Evolutionary conservation across 1,140 invertebrate genomes (phyloP).

Genomic region (Trachymyrmex septentrionalis): DNA sequence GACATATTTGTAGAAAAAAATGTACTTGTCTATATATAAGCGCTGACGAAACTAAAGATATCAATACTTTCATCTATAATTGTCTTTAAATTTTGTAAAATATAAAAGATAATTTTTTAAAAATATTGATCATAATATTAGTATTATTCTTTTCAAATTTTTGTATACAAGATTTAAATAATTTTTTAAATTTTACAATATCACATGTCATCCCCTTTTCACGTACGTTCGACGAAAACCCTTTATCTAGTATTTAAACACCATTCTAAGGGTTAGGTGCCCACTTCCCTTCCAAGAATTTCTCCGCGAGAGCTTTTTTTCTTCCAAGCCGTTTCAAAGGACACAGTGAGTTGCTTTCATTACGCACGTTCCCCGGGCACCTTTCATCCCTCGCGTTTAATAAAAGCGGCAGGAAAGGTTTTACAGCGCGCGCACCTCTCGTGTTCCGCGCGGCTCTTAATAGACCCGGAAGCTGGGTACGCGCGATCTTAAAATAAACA

Average conservation of each 20-base stretch:
- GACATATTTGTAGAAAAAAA: background rate
- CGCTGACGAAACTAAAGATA: background rate
- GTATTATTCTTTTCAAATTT: background rate
- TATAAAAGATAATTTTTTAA: background rate
- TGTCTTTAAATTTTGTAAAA: background rate
- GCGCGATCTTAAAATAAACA: slow-evolving; percentile 61
- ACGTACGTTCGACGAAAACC: background rate
- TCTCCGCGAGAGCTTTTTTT: background rate
- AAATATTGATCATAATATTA: background rate
- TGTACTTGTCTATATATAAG: background rate
- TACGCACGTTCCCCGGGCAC: slow-evolving; percentile 47
- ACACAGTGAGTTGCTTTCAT: slow-evolving; percentile 61
- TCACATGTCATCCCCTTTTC: too few relatives aligned
- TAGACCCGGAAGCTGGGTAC: slow-evolving; percentile 55
- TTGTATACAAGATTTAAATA: background rate
- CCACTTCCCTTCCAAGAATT: slow-evolving; percentile 35
- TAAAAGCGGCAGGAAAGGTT: slow-evolving; percentile 51
- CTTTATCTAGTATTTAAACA: slow-evolving; percentile 28
- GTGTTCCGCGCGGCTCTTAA: slow-evolving; percentile 34
- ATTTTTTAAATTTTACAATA: background rate
- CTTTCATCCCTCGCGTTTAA: slow-evolving; percentile 30
- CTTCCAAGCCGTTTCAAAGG: slow-evolving; percentile 18
- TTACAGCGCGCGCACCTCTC: slow-evolving; percentile 11
- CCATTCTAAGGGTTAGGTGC: background rate
- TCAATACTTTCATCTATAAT: background rate